A percentile compares a stretch with the other conserved stretches of the same genome.
Evolutionary conservation across 2,888 invertebrate genomes (phyloP).

Genomic region (Chymomyza caudatula): DNA sequence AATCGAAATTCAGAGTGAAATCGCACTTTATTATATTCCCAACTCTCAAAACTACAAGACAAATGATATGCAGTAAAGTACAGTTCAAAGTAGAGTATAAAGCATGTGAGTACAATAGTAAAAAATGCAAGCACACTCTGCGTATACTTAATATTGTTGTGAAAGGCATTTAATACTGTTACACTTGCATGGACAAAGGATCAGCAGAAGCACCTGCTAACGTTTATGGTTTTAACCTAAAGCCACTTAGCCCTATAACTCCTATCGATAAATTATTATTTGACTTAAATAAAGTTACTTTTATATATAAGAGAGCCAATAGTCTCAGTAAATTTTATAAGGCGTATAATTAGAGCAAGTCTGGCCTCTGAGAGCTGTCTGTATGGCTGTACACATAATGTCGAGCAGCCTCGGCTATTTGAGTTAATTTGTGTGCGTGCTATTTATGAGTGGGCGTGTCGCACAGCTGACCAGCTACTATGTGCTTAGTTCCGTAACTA

Average conservation of each 20-base stretch:
- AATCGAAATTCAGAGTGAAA: too few relatives aligned
- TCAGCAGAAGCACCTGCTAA: background rate
- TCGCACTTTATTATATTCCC: too few relatives aligned
- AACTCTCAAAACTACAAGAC: too few relatives aligned
- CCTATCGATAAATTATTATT: background rate
- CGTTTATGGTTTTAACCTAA: background rate
- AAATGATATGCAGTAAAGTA: background rate
- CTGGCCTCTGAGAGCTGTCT: conserved; percentile 52
- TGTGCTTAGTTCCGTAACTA: background rate
- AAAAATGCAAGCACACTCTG: background rate
- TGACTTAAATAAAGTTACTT: conserved; percentile 19
- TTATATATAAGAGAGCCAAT: conserved; percentile 13
- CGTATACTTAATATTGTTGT: background rate
- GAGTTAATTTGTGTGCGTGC: conserved; percentile 57
- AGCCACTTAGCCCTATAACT: conserved; percentile 5
- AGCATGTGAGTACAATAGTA: background rate
- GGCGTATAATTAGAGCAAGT: conserved; percentile 69
- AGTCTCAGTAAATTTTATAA: conserved; percentile 67
- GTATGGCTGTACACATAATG: conserved; percentile 3
- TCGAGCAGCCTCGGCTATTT: conserved; percentile 38
- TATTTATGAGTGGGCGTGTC: conserved; percentile 55
- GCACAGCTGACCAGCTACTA: conserved; percentile 3
- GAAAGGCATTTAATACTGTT: background rate
- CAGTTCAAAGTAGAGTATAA: background rate
- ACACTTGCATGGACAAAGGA: background rate